Evolutionary conservation across 2,113 vertebrate species (phyloP).

Genomic region (Mionectes macconnelli): DNA sequence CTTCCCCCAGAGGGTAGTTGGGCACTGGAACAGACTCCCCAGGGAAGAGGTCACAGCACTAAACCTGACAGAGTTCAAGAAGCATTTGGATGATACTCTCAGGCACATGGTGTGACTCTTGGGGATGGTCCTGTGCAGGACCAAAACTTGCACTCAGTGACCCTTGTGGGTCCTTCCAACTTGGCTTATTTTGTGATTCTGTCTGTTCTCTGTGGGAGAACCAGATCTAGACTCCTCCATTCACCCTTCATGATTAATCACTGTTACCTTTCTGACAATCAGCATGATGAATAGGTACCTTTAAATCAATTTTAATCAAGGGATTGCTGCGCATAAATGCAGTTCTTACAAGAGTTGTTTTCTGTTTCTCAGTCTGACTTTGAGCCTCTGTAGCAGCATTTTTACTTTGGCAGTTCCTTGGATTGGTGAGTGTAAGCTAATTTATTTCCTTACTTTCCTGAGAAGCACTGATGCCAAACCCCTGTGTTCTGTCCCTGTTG

Average conservation of each 20-base stretch:
- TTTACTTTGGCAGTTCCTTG: not conserved
- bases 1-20: too few relatives aligned
- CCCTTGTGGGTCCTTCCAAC: too few relatives aligned
- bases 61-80: too few relatives aligned
- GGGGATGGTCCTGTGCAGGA: too few relatives aligned
- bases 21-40: too few relatives aligned
- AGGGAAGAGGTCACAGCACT: too few relatives aligned
- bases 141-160: too few relatives aligned
- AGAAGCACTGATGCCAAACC: not conserved
- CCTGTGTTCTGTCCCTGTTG: not conserved
- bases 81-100: too few relatives aligned
- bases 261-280: not conserved
- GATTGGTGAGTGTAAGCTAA: not conserved
- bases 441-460: rapidly evolving
- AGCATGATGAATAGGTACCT: not conserved
- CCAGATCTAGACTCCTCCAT: not conserved
- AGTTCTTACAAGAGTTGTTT: not conserved
- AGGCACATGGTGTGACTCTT: too few relatives aligned
- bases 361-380: not conserved
- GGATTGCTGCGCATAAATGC: not conserved
- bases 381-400: not conserved
- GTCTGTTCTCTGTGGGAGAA: not conserved
- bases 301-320: not conserved
- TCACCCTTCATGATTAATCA: not conserved
- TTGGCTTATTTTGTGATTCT: too few relatives aligned